A percentile compares a stretch with the other conserved stretches of the same genome.
These are phyloP conservation scores for Campaea margaritaria DNA, from an alignment of 2,888 invertebrate genomes.

Conservation along the genomic window DNA sequence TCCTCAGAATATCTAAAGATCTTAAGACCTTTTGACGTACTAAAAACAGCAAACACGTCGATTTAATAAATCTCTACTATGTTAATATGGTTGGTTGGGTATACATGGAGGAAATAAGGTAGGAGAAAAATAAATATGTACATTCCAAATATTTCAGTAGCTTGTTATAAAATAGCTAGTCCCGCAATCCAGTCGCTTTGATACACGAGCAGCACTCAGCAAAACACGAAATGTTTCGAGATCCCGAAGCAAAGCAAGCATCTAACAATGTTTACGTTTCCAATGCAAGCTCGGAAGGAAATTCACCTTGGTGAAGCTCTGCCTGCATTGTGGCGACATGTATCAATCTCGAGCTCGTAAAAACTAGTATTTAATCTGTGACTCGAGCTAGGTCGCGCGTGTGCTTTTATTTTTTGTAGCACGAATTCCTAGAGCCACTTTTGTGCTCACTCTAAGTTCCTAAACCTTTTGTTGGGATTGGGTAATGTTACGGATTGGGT, in stretches of 20 bases:
- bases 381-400: constrained; percentile 40
- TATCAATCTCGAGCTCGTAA: constrained; percentile 31
- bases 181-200: constrained; percentile 2
- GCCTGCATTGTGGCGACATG: constrained; percentile 34
- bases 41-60: too few relatives aligned
- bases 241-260: constrained; percentile 31
- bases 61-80: too few relatives aligned
- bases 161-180: not conserved
- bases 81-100: too few relatives aligned
- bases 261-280: constrained; percentile 41
- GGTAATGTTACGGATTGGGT: constrained; percentile 40
- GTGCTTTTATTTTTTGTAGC: constrained; percentile 50
- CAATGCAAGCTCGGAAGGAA: constrained; percentile 34
- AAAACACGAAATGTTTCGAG: constrained; percentile 32
- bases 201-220: constrained; percentile 5
- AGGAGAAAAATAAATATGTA: not conserved
- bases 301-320: constrained; percentile 29
- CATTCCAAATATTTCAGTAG: not conserved
- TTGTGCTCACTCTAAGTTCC: constrained; percentile 53
- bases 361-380: constrained; percentile 1
- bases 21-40: too few relatives aligned
- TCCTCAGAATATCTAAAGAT: too few relatives aligned
- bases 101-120: too few relatives aligned
- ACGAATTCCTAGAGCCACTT: constrained; percentile 42
- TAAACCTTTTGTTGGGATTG: constrained; percentile 60